Conservation (phyloP, 2,888 invertebrate species). For the Drepana falcataria region DNA sequence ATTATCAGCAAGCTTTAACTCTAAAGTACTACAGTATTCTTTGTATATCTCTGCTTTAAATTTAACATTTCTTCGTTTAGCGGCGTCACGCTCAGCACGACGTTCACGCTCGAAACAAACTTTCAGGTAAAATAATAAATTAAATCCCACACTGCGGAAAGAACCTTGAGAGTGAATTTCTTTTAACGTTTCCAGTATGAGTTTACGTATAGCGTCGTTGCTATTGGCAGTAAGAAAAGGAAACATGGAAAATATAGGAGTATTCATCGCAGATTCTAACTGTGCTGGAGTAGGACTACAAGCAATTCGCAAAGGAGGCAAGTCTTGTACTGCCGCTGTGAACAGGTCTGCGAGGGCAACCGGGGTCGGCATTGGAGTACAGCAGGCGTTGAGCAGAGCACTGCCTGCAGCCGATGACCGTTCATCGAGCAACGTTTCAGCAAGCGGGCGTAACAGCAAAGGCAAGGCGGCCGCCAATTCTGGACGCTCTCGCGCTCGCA, state of each 20-base stretch:
- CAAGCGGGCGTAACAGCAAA: conserved; percentile 58
- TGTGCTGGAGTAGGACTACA: conserved; percentile 71
- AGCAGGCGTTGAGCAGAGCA: conserved; percentile 59
- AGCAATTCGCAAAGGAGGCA: conserved; percentile 67
- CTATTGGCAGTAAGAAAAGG: conserved; percentile 86
- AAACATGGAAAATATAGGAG: conserved; percentile 92
- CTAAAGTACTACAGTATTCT: conserved; percentile 90
- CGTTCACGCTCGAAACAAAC: conserved; percentile 80
- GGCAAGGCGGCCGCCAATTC: conserved; percentile 71
- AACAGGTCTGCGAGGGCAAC: conserved; percentile 66
- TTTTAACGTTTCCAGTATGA: conserved; percentile 87
- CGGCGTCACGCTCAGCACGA: conserved; percentile 65
- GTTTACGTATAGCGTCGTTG: conserved; percentile 83
- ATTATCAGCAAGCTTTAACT: conserved; percentile 85
- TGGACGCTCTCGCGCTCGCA: conserved; percentile 82
- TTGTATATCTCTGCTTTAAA: conserved; percentile 92
- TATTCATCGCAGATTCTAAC: conserved; percentile 84
- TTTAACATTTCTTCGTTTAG: conserved; percentile 78
- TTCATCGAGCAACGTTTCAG: conserved; percentile 69
- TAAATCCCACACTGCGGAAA: conserved; percentile 88
- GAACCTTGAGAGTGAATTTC: conserved; percentile 84
- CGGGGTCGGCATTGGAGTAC: conserved; percentile 58
- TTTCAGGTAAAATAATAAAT: conserved; percentile 93
- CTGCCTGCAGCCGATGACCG: conserved; percentile 55
- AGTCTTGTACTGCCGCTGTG: conserved; percentile 70